Base-by-base conservation (phyloP, 1,140 invertebrate species). In the Trichoplusia ni region DNA sequence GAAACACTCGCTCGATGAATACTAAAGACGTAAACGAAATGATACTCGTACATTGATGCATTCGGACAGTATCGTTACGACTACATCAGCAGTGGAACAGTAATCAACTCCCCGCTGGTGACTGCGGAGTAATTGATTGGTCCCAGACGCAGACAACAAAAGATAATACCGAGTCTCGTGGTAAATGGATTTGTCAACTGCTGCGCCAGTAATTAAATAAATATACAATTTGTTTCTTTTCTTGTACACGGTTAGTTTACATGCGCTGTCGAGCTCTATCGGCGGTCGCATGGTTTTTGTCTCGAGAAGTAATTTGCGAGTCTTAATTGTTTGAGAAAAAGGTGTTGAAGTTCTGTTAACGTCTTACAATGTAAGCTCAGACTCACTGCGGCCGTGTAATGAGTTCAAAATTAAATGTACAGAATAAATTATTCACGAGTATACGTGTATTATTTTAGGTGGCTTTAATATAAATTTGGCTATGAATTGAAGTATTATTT, bases 131-230 rank as follows among this genome's bases (percentile, higher is more conserved):
- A 89, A 84, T 87, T 84, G 86, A 89, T 89, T 84, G 84, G 79
- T 83, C 81, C 81, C 79, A 79, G 79, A 73, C 75, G 73, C 71
- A 83, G 84, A 87, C 84, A 81, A 86, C 84, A 82, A 82, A 85
- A 86, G 82, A 87, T 85, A 87, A 81, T 75, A 73, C 71, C 71
- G 71, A 38, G 62, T 75, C 58, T 77, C 67, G 75, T 71, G 77
- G 72, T 84, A 82, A 88, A 86, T 86, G 79, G 80, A 89, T 88
- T 89, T 86, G 85, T 89, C 85, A 89, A 87, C 82, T 77, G 77
- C 75, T 77, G 71, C 44, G 78, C 70, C 44, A 73, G 70, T 88
- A 88, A 89, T 86, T 88, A 82, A 88, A 86, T 86, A 86, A 86
- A 82, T 81, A 82, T 73, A 78, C 69, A 65, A 72, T 69, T 59